Evolutionary conservation across 2,113 vertebrate genomes (phyloP), one percentile per base, ranked within the genome.

Genomic region (Xyrauchen texanus): DNA sequence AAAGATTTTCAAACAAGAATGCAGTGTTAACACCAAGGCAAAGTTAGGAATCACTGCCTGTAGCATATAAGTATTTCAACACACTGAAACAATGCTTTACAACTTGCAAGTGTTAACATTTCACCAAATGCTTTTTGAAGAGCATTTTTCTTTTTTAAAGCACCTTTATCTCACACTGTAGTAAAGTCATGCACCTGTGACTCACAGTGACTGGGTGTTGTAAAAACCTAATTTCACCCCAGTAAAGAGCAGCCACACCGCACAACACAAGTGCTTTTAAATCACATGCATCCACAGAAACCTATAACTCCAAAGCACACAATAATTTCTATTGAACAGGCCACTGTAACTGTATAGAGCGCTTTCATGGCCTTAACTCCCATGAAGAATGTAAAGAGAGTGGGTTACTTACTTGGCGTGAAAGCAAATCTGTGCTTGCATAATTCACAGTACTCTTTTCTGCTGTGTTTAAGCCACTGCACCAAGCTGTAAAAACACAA

Each of bases 391-490:
- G 63, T 49, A 53, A 72, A 60, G 8, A 78, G 13, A 62, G 57
- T 77, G 52, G 44, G 71, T 66, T 66, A 92, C 97, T 98, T 95
- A 99, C 98, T 99, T 94, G 98, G 98, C 85, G 97, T 99, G 90
- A 99, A 99, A 91, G 98, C 98, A 93, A 99, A 99, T 95, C 98
- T 95, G 94, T 99, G 97, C 91, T 99, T 99, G 96, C 98, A 99
- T 94, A 99, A 94, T 95, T 99, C 98, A 92, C 98, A 99, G 90
- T 99, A 99, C 91, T 99, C 98, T 94, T 99, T 99, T 90, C 97
- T 95, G 95, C 98, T 99, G 90, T 99, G 98, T 91, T 99, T 99
- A 92, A 99, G 94, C 98, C 98, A 99, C 85, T 99, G 98, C 92
- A 99, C 96, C 95, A 99, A 95, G 93, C 98, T 99, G 95, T 62